Evolutionary conservation across 2,888 invertebrate genomes (phyloP), one percentile per base, ranked within the genome.

Genomic region (Cantharis rufa): DNA sequence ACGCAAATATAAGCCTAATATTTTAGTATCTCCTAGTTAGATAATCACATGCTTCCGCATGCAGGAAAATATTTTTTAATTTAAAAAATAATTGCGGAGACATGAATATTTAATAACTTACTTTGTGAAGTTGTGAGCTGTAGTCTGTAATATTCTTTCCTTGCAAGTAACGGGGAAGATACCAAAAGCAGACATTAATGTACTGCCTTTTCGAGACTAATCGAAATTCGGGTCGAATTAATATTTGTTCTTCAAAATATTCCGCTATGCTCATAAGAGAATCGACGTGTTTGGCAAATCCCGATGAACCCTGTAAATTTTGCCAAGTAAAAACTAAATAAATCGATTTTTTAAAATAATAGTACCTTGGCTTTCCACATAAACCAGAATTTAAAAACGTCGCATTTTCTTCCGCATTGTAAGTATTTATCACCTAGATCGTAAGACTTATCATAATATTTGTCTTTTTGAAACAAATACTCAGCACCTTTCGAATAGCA

Each of bases 141-240:
- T 87, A 87, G 77, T 88, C 87, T 71, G 84, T 80, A 61, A 86
- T 80, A 77, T 86, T 84, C 68, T 82, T 75, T 81, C 85, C 85
- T 79, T 86, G 83, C 76, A 90, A 86, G 78, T 89, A 90, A 18
- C 89, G 87, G 1, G 93, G 93, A 48, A 93, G 85, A 85, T 92
- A 93, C 93, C 93, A 94, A 85, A 93, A 93, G 83, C 93, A 93
- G n/a, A 93, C 91, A 83, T 93, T 93, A 81, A 92, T 90, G 82
- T 90, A 92, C 83, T 93, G 91, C 28, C 93, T 90, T 69, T 88
- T 86, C 28, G 89, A 85, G 32, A 90, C 89, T 76, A 90, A 82
- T 80, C 87, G 83, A 82, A 90, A 90, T 48, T 86, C 86, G 2
- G 84, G 81, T 75, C 89, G 83, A 61, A 84, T 82, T 24, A 83